phyloP scores from a whole-genome alignment of 2,113 vertebrate species.

The Oreochromis spilurus region DNA sequence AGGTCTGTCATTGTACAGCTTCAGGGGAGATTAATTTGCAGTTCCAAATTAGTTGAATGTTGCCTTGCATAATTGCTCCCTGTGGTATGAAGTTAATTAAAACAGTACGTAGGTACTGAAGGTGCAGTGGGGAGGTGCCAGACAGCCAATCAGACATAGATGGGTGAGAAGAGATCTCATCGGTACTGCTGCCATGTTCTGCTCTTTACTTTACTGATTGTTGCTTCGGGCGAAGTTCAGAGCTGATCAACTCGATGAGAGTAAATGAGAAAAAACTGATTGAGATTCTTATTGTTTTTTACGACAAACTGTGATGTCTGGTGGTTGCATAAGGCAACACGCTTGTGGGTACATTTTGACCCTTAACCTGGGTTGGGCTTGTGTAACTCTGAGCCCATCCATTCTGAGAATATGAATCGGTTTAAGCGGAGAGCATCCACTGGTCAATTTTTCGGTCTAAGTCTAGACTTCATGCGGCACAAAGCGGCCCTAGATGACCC shows the following conservation, averaged over 20 bases:
- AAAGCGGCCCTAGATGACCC: constrained; percentile 42
- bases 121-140: constrained; percentile 58
- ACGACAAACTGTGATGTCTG: not conserved
- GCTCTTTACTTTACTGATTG: constrained; percentile 6
- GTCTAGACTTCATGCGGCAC: constrained; percentile 28
- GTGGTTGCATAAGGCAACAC: not conserved
- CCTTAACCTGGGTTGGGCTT: not conserved
- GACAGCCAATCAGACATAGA: constrained; percentile 36
- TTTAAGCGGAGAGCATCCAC: not conserved
- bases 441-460: constrained; percentile 7
- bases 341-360: not conserved
- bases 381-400: not conserved
- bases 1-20: not conserved
- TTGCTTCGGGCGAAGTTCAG: not conserved
- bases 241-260: not conserved
- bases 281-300: not conserved
- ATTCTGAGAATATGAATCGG: constrained; percentile 15
- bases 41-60: constrained; percentile 48
- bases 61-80: constrained; percentile 66
- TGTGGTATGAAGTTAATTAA: constrained; percentile 65
- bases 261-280: not conserved
- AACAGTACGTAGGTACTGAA: constrained; percentile 55
- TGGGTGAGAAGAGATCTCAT: constrained; percentile 27
- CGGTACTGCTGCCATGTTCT: constrained; percentile 15
- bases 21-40: constrained; percentile 49